phyloP scores from a whole-genome alignment of 2,113 vertebrate species.

The Ibidorhyncha struthersii region DNA sequence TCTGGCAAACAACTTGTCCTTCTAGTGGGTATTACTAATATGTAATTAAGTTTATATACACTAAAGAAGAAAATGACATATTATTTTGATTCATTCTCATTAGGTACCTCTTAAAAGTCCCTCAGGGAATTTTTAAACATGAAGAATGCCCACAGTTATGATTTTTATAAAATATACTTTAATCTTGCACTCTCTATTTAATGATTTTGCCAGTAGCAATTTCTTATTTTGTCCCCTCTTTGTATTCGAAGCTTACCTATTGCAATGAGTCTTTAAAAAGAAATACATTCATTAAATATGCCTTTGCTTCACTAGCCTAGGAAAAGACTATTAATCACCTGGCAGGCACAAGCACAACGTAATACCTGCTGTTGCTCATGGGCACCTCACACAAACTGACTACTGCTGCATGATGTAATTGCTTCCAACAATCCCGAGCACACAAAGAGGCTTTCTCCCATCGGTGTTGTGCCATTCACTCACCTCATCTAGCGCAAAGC shows the following conservation, averaged over 20 bases:
- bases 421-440: background rate
- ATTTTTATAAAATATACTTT: conserved; percentile 24
- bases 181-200: background rate
- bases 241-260: conserved; percentile 4
- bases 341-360: background rate
- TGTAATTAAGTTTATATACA: background rate
- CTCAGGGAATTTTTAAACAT: conserved; percentile 4
- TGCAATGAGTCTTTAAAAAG: background rate
- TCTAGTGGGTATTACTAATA: background rate
- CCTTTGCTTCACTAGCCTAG: background rate
- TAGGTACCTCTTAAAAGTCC: background rate
- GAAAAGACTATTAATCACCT: conserved; percentile 24
- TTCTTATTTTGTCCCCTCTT: conserved; percentile 1
- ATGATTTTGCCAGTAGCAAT: conserved; percentile 1
- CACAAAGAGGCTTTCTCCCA: background rate
- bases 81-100: conserved; percentile 4
- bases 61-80: background rate
- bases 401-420: background rate
- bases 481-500: background rate
- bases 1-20: background rate
- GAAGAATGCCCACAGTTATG: background rate
- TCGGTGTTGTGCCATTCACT: background rate
- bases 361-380: background rate
- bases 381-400: background rate
- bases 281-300: conserved; percentile 44